Evolutionary conservation across 2,113 vertebrate species (phyloP), one percentile per base, ranked within the genome.

Genomic region (Pelusios castaneus): DNA sequence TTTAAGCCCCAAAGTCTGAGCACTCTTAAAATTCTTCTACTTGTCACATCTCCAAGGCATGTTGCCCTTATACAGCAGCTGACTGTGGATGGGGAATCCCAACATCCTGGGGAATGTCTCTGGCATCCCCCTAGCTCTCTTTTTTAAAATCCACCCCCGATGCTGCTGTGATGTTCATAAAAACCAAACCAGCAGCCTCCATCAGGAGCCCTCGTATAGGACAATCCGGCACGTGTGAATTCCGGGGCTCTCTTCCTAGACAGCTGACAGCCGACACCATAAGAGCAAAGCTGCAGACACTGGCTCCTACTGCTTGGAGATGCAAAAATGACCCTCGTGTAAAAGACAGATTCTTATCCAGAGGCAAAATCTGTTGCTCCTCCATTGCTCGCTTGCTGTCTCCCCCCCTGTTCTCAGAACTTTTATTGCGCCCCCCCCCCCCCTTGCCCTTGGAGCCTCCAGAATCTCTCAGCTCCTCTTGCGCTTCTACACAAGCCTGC

Each of bases 21-120:
- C 0, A 0, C 1, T 16, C 49, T 75, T 41, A 54, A 56, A 25
- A 10, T 49, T 80, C 51, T 5, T 85, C n/a, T 38, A 16, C 1
- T 55, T 31, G 22, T 80, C 14, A 16, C 19, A 38, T 52, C 52
- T 52, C 79, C 22, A 5, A 12, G 27, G 79, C 52, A 52, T 3
- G 24, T 7, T 41, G 52, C 52, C 51, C 52, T 38, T 55, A 3
- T 14, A 27, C 25, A 80, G 52, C n/a, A n/a, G 43, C 1, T 0
- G 54, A 56, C 81, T 0, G 0, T 11, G 16, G 9, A 75, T 0
- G 1, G 52, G 29, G 49, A 89, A 27, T 3, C 21, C 9, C 11
- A 91, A 10, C 7, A 16, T 17, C 80, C 19, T 0, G 4, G 75
- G 24, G 76, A 29, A 27, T 0, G 1, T 55, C 84, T 90, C 43